Conservation (phyloP, 2,113 vertebrate species). For the Spizaetus ornatus region DNA sequence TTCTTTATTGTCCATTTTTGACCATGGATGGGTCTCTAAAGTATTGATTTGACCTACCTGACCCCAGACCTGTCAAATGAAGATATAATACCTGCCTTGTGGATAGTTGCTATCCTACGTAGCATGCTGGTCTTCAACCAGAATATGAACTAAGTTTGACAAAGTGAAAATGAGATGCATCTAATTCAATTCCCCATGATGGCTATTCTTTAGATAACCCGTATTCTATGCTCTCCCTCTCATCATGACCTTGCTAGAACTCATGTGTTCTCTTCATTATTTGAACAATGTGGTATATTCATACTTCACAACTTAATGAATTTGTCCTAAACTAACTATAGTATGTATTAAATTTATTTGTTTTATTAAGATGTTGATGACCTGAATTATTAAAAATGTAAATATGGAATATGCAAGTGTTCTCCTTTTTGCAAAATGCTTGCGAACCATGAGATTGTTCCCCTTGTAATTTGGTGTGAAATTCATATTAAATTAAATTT, state of each 20-base stretch:
- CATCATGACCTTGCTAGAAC: not conserved
- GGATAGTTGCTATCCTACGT: not conserved
- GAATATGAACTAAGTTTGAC: constrained; percentile 17
- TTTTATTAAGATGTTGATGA: not conserved
- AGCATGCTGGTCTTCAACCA: not conserved
- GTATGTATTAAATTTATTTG: not conserved
- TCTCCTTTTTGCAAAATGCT: not conserved
- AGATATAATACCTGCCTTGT: not conserved
- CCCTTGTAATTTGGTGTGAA: not conserved
- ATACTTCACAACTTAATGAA: not conserved
- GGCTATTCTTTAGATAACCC: not conserved
- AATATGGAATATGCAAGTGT: not conserved
- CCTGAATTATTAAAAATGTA: not conserved
- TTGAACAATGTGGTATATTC: not conserved
- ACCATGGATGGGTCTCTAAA: not conserved
- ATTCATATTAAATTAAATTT: not conserved
- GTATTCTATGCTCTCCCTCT: not conserved
- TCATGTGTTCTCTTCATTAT: not conserved
- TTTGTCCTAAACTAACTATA: not conserved
- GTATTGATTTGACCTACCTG: constrained; percentile 32
- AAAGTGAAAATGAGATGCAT: constrained; percentile 17
- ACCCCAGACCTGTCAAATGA: constrained; percentile 7
- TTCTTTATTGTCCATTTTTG: not conserved
- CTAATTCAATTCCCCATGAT: not conserved
- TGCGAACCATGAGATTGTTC: not conserved